A percentile compares a stretch with the other conserved stretches of the same genome.
Conservation (phyloP, 2,888 invertebrate genomes). For the Lepidochitona cinerea region DNA sequence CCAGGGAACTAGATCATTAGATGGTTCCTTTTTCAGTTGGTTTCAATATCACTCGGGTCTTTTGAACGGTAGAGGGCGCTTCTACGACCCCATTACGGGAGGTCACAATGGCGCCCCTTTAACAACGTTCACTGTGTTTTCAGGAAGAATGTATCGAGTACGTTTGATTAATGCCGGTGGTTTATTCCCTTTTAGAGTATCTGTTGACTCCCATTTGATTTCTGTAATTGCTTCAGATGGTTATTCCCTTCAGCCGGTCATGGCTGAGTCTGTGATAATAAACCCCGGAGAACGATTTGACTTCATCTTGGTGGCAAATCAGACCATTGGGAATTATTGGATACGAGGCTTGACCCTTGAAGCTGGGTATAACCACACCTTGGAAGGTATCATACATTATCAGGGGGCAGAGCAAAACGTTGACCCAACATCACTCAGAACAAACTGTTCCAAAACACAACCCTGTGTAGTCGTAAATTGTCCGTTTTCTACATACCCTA, state of each 20-base stretch:
- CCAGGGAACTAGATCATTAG: not conserved
- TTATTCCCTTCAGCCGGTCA: constrained; percentile 19
- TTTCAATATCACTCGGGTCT: constrained; percentile 14
- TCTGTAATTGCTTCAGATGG: constrained; percentile 30
- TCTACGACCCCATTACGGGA: not conserved
- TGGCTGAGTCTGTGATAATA: constrained; percentile 15
- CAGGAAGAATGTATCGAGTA: constrained; percentile 16
- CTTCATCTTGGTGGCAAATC: constrained; percentile 24
- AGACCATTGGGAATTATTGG: constrained; percentile 29
- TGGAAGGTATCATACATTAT: constrained; percentile 14
- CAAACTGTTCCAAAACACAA: constrained; percentile 6
- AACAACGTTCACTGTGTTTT: constrained; percentile 12
- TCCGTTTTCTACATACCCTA: constrained; percentile 11
- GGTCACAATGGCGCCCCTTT: constrained; percentile 7
- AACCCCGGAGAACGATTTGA: constrained; percentile 30
- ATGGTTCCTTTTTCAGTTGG: constrained; percentile 3
- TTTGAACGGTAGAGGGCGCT: constrained; percentile 31
- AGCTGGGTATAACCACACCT: not conserved
- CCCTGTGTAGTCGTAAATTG: constrained; percentile 19
- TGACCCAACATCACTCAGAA: not conserved
- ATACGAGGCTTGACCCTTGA: constrained; percentile 25
- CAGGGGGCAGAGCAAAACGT: not conserved
- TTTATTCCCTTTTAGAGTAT: constrained; percentile 21
- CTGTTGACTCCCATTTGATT: constrained; percentile 26
- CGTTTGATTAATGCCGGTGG: constrained; percentile 26